A percentile compares a stretch with the other conserved stretches of the same genome.
Evolutionary conservation across 2,888 invertebrate genomes (phyloP).

Genomic region (Lycaena phlaeas): DNA sequence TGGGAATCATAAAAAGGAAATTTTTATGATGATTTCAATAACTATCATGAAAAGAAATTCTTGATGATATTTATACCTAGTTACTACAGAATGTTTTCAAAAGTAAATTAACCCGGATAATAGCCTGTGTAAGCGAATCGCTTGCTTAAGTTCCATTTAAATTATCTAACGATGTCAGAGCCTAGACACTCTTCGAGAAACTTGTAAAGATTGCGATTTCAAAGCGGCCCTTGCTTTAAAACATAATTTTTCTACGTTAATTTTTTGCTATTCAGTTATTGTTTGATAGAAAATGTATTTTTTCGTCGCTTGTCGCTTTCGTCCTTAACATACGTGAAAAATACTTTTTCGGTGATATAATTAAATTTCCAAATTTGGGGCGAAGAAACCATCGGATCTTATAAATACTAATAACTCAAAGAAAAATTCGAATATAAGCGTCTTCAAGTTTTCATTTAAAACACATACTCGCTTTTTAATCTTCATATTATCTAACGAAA

Average conservation of each 20-base stretch:
- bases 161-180: slow-evolving; percentile 9
- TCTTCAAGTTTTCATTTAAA: no score
- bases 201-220: slow-evolving; percentile 11
- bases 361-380: no score
- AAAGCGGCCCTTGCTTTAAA: slow-evolving; percentile 2
- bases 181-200: slow-evolving; percentile 6
- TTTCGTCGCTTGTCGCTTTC: not conserved
- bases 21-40: slow-evolving; percentile 5
- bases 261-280: not conserved
- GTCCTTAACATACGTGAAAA: no score
- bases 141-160: slow-evolving; percentile 6
- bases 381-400: no score
- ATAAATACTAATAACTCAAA: no score
- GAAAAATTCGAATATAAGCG: no score
- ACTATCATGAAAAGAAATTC: not conserved
- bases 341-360: no score
- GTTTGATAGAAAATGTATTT: not conserved
- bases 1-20: not conserved
- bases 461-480: no score
- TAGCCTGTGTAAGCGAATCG: slow-evolving; percentile 7
- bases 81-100: slow-evolving; percentile 1
- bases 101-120: slow-evolving; percentile 5
- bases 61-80: slow-evolving; percentile 3
- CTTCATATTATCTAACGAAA: no score
- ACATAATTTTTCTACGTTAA: not conserved